Conservation (phyloP, 1,140 invertebrate genomes). For the Harpegnathos saltator region DNA sequence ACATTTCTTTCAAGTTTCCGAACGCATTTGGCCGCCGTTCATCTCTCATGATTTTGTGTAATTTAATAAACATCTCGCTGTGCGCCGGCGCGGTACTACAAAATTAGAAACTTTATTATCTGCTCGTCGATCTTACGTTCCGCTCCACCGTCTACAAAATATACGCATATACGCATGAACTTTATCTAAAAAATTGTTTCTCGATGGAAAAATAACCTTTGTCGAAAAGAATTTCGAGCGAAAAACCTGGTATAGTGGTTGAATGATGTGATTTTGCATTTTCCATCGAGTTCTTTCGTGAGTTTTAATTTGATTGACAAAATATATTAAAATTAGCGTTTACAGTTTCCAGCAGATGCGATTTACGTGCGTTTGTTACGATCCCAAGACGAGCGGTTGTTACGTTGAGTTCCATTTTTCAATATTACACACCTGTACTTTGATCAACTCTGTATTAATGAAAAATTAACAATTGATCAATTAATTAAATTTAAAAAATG, state of each 20-base stretch:
- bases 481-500: too few species aligned
- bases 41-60: constrained; percentile 6
- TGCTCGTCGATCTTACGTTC: background rate
- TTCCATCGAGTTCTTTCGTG: background rate
- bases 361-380: background rate
- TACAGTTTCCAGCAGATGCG: background rate
- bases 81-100: background rate
- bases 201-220: background rate
- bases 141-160: background rate
- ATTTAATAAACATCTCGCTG: background rate
- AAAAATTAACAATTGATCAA: background rate
- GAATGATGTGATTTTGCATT: background rate
- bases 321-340: background rate
- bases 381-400: background rate
- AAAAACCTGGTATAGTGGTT: background rate
- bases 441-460: background rate
- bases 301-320: background rate
- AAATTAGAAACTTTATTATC: constrained; percentile 6
- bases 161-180: background rate
- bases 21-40: background rate
- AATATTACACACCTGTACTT: background rate
- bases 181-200: background rate
- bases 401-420: too few species aligned
- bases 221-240: background rate
- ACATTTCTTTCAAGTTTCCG: background rate